phyloP scores from a whole-genome alignment of 1,140 invertebrate species.

The Alviniconcha marisindica region DNA sequence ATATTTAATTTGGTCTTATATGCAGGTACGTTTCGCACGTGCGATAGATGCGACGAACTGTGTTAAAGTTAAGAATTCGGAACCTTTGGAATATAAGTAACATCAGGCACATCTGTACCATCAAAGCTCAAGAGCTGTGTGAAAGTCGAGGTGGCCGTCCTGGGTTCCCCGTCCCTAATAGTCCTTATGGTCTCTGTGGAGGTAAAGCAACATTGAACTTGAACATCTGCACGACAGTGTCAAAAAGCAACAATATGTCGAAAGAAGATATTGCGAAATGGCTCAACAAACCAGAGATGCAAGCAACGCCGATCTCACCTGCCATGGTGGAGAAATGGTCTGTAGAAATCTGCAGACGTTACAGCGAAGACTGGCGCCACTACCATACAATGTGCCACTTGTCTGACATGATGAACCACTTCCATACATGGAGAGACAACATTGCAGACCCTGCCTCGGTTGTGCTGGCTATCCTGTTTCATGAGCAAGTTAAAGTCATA shows the following conservation, averaged over 20 bases:
- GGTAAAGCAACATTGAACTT: too few species aligned
- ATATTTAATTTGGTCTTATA: too few species aligned
- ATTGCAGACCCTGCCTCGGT: background rate
- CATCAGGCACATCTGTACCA: too few species aligned
- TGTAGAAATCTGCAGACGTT: background rate
- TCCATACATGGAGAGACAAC: background rate
- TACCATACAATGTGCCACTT: slow-evolving; percentile 20
- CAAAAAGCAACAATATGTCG: background rate
- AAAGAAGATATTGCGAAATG: background rate
- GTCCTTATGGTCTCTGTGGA: too few species aligned
- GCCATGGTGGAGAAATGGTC: background rate
- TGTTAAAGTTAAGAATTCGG: too few species aligned
- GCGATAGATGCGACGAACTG: too few species aligned
- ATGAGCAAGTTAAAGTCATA: slow-evolving; percentile 20
- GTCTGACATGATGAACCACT: slow-evolving; percentile 15
- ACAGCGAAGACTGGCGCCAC: slow-evolving; percentile 7
- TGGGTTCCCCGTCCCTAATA: too few species aligned
- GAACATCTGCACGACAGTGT: too few species aligned
- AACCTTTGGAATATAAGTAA: too few species aligned
- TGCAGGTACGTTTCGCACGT: too few species aligned
- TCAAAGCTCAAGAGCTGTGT: too few species aligned
- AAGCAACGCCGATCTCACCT: background rate
- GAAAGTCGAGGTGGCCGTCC: too few species aligned
- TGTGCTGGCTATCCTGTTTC: slow-evolving; percentile 16
- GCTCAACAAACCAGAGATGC: background rate